Base-by-base conservation (phyloP, 1,140 invertebrate species). In the Drosophila paulistorum region DNA sequence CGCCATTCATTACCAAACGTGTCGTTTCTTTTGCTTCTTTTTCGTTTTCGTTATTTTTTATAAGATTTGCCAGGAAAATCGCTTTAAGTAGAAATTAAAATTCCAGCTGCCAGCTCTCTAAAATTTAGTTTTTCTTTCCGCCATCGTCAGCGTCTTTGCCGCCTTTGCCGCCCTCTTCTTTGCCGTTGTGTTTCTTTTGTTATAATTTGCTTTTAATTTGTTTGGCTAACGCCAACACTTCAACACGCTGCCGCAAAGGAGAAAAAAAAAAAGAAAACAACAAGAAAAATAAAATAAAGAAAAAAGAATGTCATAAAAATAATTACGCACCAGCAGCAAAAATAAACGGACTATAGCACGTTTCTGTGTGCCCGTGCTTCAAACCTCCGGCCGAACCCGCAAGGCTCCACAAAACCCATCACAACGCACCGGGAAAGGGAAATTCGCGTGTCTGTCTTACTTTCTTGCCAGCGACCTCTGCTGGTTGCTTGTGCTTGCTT, bases 191-290 rank as follows among this genome's bases (percentile, higher is more conserved):
- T 59, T 77, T 77, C 74, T 66, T 77, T 77, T 74, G 74, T 89
- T 89, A 84, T 87, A 87, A 87, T 87, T 87, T 87, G 84, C 84
- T 87, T 87, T 87, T 87, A 87, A 87, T 87, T 87, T 87, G 84
- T 87, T 87, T 87, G 84, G 85, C 84, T 90, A 87, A 77, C 74
- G 83, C 84, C 80, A 87, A 87, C 83, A 87, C 83, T 87, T 87
- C 79, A 86, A 70, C 83, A 79, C 69, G 83, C 60, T 37, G 65
- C 65, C 62, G 65, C 45, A 20, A 65, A 68, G 68, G 64, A 66
- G 57, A 54, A 33, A 55, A 48, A 70, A 64, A 55, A 33, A 14
- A 17, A 59, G 9, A 42, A 63, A 9, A 70, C 23, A 10, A 63
- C 3, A 55, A 30, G 30, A 30, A 30, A 51, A 45, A 45, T 17